Evolutionary conservation across 1,140 invertebrate genomes (phyloP), one percentile per base, ranked within the genome.

Genomic region (Drosophila bocqueti): DNA sequence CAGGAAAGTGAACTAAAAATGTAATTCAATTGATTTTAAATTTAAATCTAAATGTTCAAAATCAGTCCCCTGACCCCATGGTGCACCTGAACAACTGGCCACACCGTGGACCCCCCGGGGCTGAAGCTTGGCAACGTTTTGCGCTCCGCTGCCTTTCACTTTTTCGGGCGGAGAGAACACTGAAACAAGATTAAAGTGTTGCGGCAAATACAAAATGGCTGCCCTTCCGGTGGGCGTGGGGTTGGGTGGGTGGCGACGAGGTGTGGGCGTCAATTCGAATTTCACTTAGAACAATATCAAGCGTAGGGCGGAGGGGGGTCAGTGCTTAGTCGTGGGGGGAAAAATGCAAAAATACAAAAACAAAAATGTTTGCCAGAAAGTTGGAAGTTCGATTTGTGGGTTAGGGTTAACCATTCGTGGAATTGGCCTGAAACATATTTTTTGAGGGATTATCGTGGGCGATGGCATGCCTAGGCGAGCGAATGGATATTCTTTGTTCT

Each of bases 171-270:
- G 9, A 15, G 31, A 40, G 77, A 64, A 81, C 78, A 76, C 80
- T 81, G 79, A 81, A 81, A 81, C 80, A 81, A 81, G 79, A 81
- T 81, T 81, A 81, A 81, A 81, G 80, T 81, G 71, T 59, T 69
- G 54, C 59, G 78, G 71, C 71, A 76, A 76, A 76, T 65, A 69
- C 64, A 81, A 81, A 81, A 81, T 81, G 79, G 79, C 79, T 58
- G 76, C 76, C 76, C 63, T 45, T 38, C 29, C 21, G 52, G 29
- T 24, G 49, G 16, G 46, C 15, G 46, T 10, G 11, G 24, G 15
- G 11, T 16, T 24, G 46, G 46, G 21, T 16, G 21, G 21, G 29
- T 29, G 11, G 31, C 31, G 1, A 36, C 10, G n/a, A 4, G 24
- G 40, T 18, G 59, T 55, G 36, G 55, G 74, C 40, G 40, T 45